Percentiles rank a stretch among this genome's conserved stretches.
These are phyloP conservation scores for Philaenus spumarius DNA, from an alignment of 1,140 invertebrate species.

Conservation along the genomic window DNA sequence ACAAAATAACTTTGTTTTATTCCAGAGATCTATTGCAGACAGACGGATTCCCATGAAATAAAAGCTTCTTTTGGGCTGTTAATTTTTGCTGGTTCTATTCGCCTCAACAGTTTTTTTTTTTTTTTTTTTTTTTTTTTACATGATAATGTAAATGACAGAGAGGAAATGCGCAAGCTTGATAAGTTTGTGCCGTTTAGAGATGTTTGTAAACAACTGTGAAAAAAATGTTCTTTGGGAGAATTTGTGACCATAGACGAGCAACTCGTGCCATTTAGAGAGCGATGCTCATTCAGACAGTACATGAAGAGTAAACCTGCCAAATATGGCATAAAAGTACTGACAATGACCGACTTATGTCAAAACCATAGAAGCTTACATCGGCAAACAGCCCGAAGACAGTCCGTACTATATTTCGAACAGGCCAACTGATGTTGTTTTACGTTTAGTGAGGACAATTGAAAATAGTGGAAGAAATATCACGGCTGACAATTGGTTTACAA, in stretches of 20 bases:
- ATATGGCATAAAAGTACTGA: too few relatives aligned
- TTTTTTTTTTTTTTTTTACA: constrained; percentile 24
- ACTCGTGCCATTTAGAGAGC: constrained; percentile 35
- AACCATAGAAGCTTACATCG: constrained; percentile 32
- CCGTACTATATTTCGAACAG: constrained; percentile 30
- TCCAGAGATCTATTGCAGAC: not conserved
- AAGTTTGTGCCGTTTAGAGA: constrained; percentile 35
- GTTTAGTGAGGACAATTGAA: too few relatives aligned
- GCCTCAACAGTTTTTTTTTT: too few relatives aligned
- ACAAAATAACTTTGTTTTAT: not conserved
- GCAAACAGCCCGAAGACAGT: too few relatives aligned
- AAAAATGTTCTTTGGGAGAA: constrained; percentile 24
- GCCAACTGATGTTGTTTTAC: constrained; percentile 35
- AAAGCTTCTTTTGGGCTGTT: too few relatives aligned
- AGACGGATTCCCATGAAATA: not conserved
- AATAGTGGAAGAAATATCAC: too few relatives aligned
- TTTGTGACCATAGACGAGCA: constrained; percentile 36
- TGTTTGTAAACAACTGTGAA: constrained; percentile 31
- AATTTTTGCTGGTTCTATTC: constrained; percentile 31
- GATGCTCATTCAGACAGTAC: constrained; percentile 38
- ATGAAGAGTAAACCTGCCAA: too few relatives aligned
- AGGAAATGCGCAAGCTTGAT: constrained; percentile 32
- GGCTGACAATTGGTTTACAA: too few relatives aligned
- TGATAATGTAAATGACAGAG: constrained; percentile 33
- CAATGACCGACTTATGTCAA: too few relatives aligned